phyloP scores from a whole-genome alignment of 35 echinoderm and acorn worm genomes.

The Apostichopus japonicus region DNA sequence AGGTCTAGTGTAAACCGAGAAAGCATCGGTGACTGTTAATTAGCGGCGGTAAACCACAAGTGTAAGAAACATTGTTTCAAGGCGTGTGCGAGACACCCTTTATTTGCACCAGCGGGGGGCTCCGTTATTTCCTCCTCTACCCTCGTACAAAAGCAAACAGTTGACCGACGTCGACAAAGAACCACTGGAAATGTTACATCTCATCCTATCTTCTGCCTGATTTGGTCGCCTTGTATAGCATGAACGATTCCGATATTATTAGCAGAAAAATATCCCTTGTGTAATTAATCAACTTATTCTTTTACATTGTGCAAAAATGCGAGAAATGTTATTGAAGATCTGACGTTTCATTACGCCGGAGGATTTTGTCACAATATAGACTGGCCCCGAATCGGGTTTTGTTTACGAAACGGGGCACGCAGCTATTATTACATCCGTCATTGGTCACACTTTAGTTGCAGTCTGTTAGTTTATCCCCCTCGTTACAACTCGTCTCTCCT shows the following conservation, averaged over 20 bases:
- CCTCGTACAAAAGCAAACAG: not conserved
- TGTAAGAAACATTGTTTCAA: slow-evolving; percentile 34
- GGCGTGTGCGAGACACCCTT: not conserved
- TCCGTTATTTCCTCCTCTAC: not conserved
- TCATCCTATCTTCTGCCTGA: not conserved
- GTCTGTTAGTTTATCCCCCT: too few relatives aligned
- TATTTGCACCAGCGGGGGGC: slow-evolving; percentile 3
- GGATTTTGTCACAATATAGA: too few relatives aligned
- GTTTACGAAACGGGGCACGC: too few relatives aligned
- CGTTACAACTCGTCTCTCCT: too few relatives aligned
- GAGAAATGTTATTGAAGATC: not conserved
- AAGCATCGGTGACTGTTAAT: not conserved
- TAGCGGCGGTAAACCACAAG: not conserved
- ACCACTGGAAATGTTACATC: not conserved
- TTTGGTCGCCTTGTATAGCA: not conserved
- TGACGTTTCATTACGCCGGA: too few relatives aligned
- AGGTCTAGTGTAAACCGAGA: slow-evolving; percentile 26
- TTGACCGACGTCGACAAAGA: not conserved
- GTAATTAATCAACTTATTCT: slow-evolving; percentile 4
- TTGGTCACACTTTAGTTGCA: too few relatives aligned
- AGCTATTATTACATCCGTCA: too few relatives aligned
- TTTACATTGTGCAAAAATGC: not conserved
- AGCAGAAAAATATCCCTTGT: not conserved
- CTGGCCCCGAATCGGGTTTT: too few relatives aligned
- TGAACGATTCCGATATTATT: not conserved